Evolutionary conservation across 2,888 invertebrate species (phyloP).

Genomic region (Cheilosia soror): DNA sequence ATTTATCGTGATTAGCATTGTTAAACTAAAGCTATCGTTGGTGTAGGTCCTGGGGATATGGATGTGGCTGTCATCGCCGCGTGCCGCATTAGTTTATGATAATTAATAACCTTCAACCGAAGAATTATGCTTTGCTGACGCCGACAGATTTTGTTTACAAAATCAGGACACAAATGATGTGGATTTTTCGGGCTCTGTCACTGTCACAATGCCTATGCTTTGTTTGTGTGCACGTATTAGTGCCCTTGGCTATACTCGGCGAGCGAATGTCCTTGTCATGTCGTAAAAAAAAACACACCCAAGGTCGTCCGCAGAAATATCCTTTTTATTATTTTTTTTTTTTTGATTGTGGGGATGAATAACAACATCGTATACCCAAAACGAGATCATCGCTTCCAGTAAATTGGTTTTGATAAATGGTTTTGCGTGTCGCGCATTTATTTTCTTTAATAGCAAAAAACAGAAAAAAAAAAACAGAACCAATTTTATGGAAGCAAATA

Average conservation of each 20-base stretch:
- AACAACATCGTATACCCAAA: not conserved
- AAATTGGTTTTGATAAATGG: constrained; percentile 60
- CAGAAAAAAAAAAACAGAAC: not conserved
- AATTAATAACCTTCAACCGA: constrained; percentile 31
- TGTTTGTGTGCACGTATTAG: not conserved
- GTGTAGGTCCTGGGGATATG: not conserved
- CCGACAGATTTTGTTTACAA: constrained; percentile 5
- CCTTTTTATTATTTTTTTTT: not conserved
- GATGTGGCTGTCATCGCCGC: not conserved
- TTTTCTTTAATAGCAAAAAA: constrained; percentile 19
- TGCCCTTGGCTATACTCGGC: constrained; percentile 23
- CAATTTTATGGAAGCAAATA: constrained; percentile 25
- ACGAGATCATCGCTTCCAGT: constrained; percentile 50
- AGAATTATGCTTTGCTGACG: not conserved
- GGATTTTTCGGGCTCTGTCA: constrained; percentile 18
- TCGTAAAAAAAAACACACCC: constrained; percentile 31
- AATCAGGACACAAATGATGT: constrained; percentile 31
- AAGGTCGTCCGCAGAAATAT: constrained; percentile 32
- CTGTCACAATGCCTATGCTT: not conserved
- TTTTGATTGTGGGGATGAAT: not conserved
- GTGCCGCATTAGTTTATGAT: constrained; percentile 17
- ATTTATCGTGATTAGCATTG: constrained; percentile 21
- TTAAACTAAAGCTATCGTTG: constrained; percentile 10
- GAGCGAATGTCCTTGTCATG: constrained; percentile 38
- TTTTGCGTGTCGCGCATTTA: constrained; percentile 23